A percentile compares a stretch with the other conserved stretches of the same genome.
Evolutionary conservation across 2,888 invertebrate genomes (phyloP).

Genomic region (Drosophila pseudotakahashii): DNA sequence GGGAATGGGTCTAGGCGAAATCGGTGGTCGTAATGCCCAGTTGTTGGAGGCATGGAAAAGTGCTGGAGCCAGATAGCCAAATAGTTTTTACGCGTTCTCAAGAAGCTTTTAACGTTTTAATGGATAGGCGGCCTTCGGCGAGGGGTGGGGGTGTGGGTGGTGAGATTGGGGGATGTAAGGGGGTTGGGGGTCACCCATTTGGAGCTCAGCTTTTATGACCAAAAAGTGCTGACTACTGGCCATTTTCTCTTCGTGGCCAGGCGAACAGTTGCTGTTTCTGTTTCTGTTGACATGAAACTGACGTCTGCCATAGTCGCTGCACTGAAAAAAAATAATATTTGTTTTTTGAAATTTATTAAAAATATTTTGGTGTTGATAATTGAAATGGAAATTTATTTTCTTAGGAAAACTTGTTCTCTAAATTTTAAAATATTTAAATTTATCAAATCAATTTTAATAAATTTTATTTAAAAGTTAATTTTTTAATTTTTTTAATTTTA

Average conservation of each 20-base stretch:
- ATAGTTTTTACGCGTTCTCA: constrained; percentile 76
- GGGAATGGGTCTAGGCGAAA: too few species aligned
- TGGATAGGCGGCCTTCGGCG: constrained; percentile 58
- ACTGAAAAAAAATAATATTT: neutral
- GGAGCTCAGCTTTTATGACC: constrained; percentile 62
- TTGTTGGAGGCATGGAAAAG: constrained; percentile 22
- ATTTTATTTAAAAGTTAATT: too few species aligned
- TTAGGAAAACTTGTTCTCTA: neutral
- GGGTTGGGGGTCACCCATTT: neutral
- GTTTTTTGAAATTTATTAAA: neutral
- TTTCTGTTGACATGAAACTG: constrained; percentile 73
- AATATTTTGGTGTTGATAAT: too few species aligned
- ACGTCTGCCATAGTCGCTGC: constrained; percentile 40
- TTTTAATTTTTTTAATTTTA: too few species aligned
- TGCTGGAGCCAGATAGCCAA: constrained; percentile 44
- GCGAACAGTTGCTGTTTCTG: constrained; percentile 15
- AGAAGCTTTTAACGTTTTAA: constrained; percentile 79
- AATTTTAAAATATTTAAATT: too few species aligned
- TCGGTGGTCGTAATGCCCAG: neutral
- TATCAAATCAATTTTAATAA: too few species aligned
- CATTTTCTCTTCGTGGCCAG: constrained; percentile 50
- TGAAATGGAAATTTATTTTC: neutral
- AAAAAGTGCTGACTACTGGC: constrained; percentile 75
- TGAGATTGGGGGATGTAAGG: neutral
- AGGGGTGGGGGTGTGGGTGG: neutral